phyloP scores from a whole-genome alignment of 2,888 invertebrate genomes.

The Cephus nigrinus region DNA sequence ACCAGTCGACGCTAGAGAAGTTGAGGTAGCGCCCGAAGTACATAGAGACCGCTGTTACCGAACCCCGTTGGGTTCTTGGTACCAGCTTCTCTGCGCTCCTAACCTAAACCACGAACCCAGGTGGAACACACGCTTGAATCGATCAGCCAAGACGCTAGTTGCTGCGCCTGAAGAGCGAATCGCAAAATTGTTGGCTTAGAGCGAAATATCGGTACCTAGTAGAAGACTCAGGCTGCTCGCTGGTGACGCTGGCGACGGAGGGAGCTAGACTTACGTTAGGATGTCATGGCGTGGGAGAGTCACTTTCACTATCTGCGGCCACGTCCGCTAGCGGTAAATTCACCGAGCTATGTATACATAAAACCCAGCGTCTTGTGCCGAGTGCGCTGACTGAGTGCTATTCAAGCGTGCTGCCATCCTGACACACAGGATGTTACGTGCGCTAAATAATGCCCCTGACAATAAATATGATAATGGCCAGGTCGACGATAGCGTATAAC shows the following conservation, averaged over 20 bases:
- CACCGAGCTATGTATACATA: background rate
- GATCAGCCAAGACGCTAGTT: background rate
- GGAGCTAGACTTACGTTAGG: constrained; percentile 39
- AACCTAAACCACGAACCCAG: background rate
- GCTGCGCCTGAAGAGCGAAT: background rate
- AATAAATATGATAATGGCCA: background rate
- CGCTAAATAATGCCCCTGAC: background rate
- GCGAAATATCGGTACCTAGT: background rate
- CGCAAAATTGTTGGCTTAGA: background rate
- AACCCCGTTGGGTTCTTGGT: background rate
- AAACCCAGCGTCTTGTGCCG: background rate
- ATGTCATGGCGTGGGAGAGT: constrained; percentile 63
- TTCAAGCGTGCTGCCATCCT: background rate
- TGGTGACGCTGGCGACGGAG: constrained; percentile 22
- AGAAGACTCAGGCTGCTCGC: background rate
- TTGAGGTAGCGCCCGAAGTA: constrained; percentile 3
- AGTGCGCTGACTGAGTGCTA: background rate
- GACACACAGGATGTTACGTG: background rate
- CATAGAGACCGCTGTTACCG: background rate
- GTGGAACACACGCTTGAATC: background rate
- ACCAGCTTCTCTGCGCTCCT: background rate
- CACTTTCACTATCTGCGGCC: constrained; percentile 57
- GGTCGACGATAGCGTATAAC: background rate
- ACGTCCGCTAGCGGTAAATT: background rate
- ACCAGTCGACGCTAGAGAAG: background rate